phyloP scores from a whole-genome alignment of 2,888 invertebrate genomes.

The Clitarchus hookeri region DNA sequence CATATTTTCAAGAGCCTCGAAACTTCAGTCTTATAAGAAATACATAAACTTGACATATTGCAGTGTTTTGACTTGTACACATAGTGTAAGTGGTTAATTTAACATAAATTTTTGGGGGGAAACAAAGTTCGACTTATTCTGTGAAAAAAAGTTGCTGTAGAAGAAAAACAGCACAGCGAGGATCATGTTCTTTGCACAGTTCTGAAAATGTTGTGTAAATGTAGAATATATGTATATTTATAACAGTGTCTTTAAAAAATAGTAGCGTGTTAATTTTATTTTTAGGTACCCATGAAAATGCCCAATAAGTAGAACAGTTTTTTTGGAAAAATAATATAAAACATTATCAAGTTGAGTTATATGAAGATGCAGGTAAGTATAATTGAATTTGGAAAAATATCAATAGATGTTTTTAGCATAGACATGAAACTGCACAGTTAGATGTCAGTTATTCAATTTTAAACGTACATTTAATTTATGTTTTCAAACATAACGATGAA shows the following conservation, averaged over 20 bases:
- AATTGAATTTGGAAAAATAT: no score
- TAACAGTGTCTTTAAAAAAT: background rate
- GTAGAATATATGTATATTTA: background rate
- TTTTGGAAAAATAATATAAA: no score
- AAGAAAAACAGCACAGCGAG: background rate
- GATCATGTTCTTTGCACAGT: background rate
- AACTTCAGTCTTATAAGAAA: background rate
- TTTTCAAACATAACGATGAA: no score
- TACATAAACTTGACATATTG: background rate
- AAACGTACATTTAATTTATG: no score
- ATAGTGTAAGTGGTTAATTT: background rate
- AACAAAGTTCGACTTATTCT: background rate
- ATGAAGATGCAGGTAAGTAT: no score
- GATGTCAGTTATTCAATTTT: no score
- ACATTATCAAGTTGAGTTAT: no score
- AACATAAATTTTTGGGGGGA: background rate
- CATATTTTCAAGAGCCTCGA: background rate
- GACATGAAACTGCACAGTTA: no score
- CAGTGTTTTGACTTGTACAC: background rate
- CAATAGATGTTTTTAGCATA: no score
- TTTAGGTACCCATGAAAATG: no score
- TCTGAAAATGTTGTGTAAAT: background rate
- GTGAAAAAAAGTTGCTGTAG: background rate
- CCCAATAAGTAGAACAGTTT: no score
- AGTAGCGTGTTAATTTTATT: no score